Evolutionary conservation across 2,797 vertebrate genomes (phyloP), one percentile per base, ranked within the genome.

Genomic region (Mareca penelope): DNA sequence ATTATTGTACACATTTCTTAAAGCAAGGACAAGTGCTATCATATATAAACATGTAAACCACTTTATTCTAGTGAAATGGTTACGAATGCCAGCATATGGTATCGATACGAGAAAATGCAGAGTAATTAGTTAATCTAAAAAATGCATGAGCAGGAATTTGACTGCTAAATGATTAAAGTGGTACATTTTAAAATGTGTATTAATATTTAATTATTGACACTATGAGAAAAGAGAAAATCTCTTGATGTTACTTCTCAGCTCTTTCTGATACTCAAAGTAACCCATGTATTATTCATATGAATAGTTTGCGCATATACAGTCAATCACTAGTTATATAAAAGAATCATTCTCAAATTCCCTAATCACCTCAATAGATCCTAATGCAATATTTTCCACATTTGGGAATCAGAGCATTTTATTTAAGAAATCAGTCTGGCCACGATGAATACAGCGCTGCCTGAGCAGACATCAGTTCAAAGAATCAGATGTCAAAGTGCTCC

Each of bases 401-500:
- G 94, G 92, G 96, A 97, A 96, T 93, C 95, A 90, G 14, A 48
- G 93, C 6, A 24, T 94, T 96, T 97, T 97, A 96, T 96, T 97
- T 95, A 96, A 97, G 93, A 97, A 96, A 96, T 96, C 91, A 94
- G 95, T 89, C 93, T 95, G 95, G 94, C 94, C 97, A 94, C 73
- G 95, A 90, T 88, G 94, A 97, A 96, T 91, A 92, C 83, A 94
- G 93, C 35, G 1, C 80, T 97, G 95, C 76, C 93, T 42, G 11
- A 96, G 94, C 93, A 97, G 96, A 96, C 94, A 69, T 96, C 95
- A 96, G 95, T 98, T 97, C 96, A 97, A 97, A 97, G 97, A 97
- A 97, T 98, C 97, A 98, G 96, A 98, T 98, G 97, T 97, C 97
- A 97, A 97, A 97, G 96, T 98, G 97, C 97, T 98, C 97, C 95